Base-by-base conservation (phyloP, 35 echinoderm and acorn worm species). In the Lytechinus variegatus region DNA sequence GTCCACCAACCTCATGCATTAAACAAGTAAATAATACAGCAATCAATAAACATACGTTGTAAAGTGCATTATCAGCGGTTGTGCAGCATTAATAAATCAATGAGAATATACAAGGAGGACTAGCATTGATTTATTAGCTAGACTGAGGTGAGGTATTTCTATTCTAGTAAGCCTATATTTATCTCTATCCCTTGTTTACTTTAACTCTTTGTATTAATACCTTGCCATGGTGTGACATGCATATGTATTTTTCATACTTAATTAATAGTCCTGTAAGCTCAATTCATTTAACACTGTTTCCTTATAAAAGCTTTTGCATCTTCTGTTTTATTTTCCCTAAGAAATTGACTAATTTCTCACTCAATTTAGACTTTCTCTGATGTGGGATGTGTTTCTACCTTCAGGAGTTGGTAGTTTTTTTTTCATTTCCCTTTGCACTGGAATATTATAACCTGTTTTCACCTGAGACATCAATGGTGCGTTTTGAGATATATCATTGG, bases 71-170 rank as follows among this genome's bases (percentile, higher is more conserved):
- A 93, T 93, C 54, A 56, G 91, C 54, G 91, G 91, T 10, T 93
- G 91, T 54, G n/a, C 91, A 53, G 91, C 91, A 93, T 93, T 93
- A 93, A 93, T 93, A 93, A 93, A 93, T 93, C 91, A 93, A 93
- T 93, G 91, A 52, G 91, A 93, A 93, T 93, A 93, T 56, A 93
- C 53, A 93, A 93, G 53, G 91, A 93, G 91, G 91, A 56, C 91
- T 56, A 55, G 91, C 52, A 93, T 93, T 93, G 91, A 93, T 93
- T 93, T 93, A 93, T 93, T 54, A 93, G 92, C 92, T 54, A 55
- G 52, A 54, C 92, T 54, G 27, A 24, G 27, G n/a, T 57, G 11
- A 27, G 9, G 92, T 54, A 54, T 56, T 93, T 93, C 53, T 56
- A 93, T 93, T 93, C 92, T 54, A 93, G 54, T 21, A 21, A 54